A percentile compares a stretch with the other conserved stretches of the same genome.
phyloP scores from a whole-genome alignment of 2,113 vertebrate genomes.

The Leptosomus discolor region DNA sequence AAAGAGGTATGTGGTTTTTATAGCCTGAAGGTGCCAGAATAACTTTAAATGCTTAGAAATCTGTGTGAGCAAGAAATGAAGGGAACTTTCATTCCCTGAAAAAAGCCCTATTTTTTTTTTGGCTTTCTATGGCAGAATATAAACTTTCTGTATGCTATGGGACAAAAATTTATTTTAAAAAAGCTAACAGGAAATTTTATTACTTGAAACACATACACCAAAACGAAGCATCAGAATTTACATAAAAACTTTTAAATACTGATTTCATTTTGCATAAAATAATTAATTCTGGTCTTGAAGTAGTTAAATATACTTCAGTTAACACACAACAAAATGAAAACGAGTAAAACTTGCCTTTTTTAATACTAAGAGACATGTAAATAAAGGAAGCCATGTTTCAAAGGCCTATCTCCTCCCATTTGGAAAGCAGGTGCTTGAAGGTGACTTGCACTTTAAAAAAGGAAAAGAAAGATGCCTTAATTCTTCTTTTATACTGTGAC shows the following conservation, averaged over 20 bases:
- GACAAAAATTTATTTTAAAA: not conserved
- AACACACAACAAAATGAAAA: not conserved
- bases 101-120: not conserved
- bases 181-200: not conserved
- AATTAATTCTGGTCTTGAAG: not conserved
- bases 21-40: not conserved
- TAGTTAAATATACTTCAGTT: not conserved
- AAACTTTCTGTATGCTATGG: not conserved
- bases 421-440: not conserved
- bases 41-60: slow-evolving; percentile 8
- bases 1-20: not conserved
- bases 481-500: not conserved
- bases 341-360: not conserved
- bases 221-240: not conserved
- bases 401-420: not conserved
- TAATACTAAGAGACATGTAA: not conserved
- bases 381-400: not conserved
- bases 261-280: not conserved
- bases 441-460: not conserved
- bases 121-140: not conserved
- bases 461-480: not conserved
- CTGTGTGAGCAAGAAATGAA: not conserved
- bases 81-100: not conserved
- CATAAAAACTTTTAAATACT: not conserved
- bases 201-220: not conserved